Conservation (phyloP, 2,113 vertebrate species). For the Triplophysa rosa region DNA sequence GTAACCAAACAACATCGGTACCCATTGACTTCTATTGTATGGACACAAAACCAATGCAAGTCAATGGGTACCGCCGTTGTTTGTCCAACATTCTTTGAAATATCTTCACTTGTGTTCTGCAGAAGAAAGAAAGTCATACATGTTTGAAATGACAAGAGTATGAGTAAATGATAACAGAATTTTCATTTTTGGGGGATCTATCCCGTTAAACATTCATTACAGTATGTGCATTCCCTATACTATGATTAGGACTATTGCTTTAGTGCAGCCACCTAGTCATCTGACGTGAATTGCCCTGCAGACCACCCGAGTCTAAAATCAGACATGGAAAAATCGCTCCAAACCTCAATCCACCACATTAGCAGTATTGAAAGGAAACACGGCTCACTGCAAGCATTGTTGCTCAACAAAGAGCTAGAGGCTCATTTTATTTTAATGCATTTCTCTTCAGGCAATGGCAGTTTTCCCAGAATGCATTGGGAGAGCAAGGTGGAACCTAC, state of each 20-base stretch:
- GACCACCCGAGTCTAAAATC: constrained; percentile 13
- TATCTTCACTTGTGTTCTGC: no score
- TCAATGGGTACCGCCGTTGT: no score
- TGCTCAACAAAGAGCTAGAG: constrained; percentile 30
- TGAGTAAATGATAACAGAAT: no score
- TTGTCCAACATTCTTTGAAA: no score
- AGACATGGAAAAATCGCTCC: background rate
- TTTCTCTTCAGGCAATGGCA: constrained; percentile 31
- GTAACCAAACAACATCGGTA: no score
- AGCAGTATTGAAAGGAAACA: constrained; percentile 32
- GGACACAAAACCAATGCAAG: no score
- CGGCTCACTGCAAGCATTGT: constrained; percentile 22
- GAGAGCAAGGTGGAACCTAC: constrained; percentile 55
- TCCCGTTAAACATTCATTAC: no score
- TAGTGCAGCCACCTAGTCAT: background rate
- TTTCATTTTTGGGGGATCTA: no score
- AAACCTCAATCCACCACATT: constrained; percentile 27
- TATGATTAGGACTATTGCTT: background rate
- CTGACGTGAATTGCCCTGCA: background rate
- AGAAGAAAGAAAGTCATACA: no score
- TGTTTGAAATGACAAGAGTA: no score
- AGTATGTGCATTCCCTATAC: no score
- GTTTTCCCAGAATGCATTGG: constrained; percentile 26
- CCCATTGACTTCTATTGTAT: no score
- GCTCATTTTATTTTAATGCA: constrained; percentile 42